A percentile compares a stretch with the other conserved stretches of the same genome.
These are phyloP conservation scores for Lasioglossum lativentre DNA, from an alignment of 2,888 invertebrate species.

Conservation along the genomic window DNA sequence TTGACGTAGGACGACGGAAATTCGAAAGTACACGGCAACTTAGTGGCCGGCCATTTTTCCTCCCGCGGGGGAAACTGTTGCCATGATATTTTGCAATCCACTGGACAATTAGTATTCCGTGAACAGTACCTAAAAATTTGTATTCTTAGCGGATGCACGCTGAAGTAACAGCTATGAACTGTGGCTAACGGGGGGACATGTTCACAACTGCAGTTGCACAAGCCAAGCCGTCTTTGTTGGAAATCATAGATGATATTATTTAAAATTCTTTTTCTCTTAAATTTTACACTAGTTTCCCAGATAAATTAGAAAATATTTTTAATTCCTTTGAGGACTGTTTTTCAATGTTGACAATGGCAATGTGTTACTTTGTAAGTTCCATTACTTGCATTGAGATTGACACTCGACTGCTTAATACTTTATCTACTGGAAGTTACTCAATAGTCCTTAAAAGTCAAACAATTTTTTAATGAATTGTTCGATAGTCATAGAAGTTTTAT, in stretches of 20 bases:
- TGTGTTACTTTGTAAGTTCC: slow-evolving; percentile 21
- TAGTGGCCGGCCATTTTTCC: background rate
- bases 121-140: slow-evolving; percentile 31
- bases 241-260: background rate
- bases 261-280: background rate
- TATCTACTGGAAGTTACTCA: background rate
- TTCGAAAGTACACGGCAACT: slow-evolving; percentile 18
- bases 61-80: background rate
- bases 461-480: background rate
- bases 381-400: slow-evolving; percentile 16
- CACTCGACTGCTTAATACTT: slow-evolving; percentile 13
- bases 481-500: background rate
- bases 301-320: background rate
- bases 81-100: background rate
- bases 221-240: background rate
- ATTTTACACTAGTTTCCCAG: background rate
- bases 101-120: slow-evolving; percentile 24
- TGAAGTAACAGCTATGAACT: slow-evolving; percentile 17
- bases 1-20: background rate
- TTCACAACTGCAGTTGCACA: slow-evolving; percentile 1
- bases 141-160: slow-evolving; percentile 6
- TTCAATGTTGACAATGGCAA: background rate
- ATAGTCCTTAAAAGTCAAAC: background rate
- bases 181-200: background rate
- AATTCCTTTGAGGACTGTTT: background rate